Conservation (phyloP, 2,888 invertebrate species). For the Ichneumoninae sp. region DNA sequence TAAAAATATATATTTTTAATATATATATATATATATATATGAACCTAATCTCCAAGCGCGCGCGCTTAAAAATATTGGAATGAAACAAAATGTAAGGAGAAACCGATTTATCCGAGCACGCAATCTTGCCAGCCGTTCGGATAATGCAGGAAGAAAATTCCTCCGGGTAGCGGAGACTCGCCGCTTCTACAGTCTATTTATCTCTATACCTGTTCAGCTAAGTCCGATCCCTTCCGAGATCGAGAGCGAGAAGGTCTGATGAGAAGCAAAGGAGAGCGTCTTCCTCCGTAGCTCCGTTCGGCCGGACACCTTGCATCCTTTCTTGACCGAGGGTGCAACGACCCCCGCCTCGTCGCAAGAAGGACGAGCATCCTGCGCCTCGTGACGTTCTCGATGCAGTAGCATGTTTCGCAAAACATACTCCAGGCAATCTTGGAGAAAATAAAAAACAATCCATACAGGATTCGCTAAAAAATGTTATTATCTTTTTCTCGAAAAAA, state of each 20-base stretch:
- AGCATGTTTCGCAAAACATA: neutral
- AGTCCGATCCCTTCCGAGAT: slow-evolving; percentile 9
- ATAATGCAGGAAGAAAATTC: slow-evolving; percentile 13
- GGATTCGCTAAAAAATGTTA: neutral
- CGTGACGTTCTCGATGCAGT: neutral
- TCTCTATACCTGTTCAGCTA: slow-evolving; percentile 5
- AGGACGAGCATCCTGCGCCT: slow-evolving; percentile 23
- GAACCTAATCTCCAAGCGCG: neutral
- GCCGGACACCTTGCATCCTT: slow-evolving; percentile 1
- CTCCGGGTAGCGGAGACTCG: neutral
- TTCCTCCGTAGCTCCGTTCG: neutral
- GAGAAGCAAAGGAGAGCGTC: neutral
- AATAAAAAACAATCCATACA: neutral
- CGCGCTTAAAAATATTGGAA: neutral
- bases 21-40: neutral
- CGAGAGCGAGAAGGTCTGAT: neutral
- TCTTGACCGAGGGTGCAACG: slow-evolving; percentile 36
- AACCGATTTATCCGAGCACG: neutral
- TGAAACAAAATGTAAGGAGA: neutral
- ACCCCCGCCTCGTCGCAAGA: slow-evolving; percentile 45
- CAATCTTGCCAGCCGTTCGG: neutral
- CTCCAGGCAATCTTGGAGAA: neutral
- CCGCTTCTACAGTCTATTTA: slow-evolving; percentile 12
- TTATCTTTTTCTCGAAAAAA: neutral
- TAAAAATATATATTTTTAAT: too few relatives aligned